Conservation (phyloP, 2,113 vertebrate species). For the Stictonetta naevosa region DNA sequence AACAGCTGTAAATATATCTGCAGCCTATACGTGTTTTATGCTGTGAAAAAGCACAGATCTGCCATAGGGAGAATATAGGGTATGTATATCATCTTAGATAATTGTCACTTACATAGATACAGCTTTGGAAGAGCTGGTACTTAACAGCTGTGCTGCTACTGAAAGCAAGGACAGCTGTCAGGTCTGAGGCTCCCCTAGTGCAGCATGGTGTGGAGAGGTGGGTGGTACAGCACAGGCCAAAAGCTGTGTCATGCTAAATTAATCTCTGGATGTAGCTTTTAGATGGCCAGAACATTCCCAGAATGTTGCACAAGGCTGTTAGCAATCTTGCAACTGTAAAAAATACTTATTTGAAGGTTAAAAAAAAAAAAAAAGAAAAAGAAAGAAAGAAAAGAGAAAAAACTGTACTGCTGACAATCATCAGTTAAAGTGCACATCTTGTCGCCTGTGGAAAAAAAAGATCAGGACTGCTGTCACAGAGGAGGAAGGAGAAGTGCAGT, state of each 20-base stretch:
- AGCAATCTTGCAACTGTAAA: neutral
- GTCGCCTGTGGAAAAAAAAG: fast-evolving
- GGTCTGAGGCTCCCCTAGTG: neutral
- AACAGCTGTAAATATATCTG: neutral
- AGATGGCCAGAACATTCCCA: neutral
- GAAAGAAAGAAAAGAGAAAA: too few relatives aligned
- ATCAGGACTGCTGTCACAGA: fast-evolving
- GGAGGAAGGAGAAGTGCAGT: neutral
- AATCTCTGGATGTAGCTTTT: neutral
- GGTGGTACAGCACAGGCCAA: neutral
- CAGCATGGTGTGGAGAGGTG: neutral
- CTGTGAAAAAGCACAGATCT: neutral
- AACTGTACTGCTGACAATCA: neutral
- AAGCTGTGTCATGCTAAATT: neutral
- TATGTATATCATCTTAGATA: neutral
- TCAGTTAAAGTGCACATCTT: neutral
- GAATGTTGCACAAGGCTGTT: neutral
- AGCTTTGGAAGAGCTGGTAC: neutral
- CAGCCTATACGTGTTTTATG: neutral
- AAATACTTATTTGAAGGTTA: neutral
- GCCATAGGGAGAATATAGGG: neutral
- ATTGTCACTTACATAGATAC: neutral
- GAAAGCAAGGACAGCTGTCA: neutral
- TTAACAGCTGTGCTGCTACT: neutral
- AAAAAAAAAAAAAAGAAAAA: neutral